Base-by-base conservation (phyloP, 2,888 invertebrate species). In the Encarsia formosa region DNA sequence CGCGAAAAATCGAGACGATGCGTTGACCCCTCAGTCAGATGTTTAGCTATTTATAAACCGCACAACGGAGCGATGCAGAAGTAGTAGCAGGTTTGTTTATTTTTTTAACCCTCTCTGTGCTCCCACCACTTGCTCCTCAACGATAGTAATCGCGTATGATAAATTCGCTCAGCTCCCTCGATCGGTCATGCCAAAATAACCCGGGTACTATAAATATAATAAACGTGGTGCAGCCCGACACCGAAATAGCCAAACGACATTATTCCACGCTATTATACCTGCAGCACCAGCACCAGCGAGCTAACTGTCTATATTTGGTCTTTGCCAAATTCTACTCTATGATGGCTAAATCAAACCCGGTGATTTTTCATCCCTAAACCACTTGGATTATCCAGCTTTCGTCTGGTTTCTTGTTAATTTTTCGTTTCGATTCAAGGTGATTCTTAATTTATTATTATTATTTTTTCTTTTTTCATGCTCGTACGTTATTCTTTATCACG, bases 21-120 rank as follows among this genome's bases (percentile, higher is more conserved):
- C 55, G 52, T 52, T 49, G 55, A 56, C 48, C 50, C 55, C 26
- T 20, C 54, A 31, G 23, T 44, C 51, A 48, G 39, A 52, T 49
- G 55, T 49, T 52, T 39, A 43, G 26, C 35, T 50, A 44, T 44
- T 50, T 50, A 43, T 44, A 44, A 15, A 31, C 23, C n/a, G n/a
- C n/a, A n/a, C n/a, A n/a, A n/a, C n/a, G n/a, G n/a, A n/a, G n/a
- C n/a, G n/a, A n/a, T n/a, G n/a, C n/a, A n/a, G n/a, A n/a, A n/a
- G n/a, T n/a, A n/a, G n/a, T n/a, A n/a, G n/a, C n/a, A n/a, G n/a
- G n/a, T n/a, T n/a, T 26, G 26, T 26, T 26, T 26, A 26, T 26
- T 26, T 26, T 11, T 26, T 26, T 26, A 8, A 11, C 26, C 11
- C n/a, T n/a, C n/a, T n/a, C n/a, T n/a, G 6, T 6, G 26, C 6